Evolutionary conservation across 1,140 invertebrate species (phyloP).

Genomic region (Ericerus pela): DNA sequence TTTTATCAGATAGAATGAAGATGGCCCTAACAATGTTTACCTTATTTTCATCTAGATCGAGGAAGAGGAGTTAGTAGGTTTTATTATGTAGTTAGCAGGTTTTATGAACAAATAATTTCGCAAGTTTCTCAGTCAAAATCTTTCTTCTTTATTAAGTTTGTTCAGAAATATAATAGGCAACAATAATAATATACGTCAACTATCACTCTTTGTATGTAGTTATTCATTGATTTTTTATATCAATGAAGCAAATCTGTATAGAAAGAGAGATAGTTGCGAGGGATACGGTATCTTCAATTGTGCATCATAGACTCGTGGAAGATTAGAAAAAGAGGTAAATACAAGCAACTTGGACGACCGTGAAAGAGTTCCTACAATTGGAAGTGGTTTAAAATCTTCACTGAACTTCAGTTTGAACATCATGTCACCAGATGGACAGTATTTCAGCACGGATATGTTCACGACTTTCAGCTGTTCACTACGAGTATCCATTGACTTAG

Average conservation of each 20-base stretch:
- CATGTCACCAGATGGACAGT: conserved; percentile 19
- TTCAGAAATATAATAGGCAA: too few relatives aligned
- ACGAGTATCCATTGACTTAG: background rate
- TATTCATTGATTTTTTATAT: too few relatives aligned
- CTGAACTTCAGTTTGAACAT: conserved; percentile 19
- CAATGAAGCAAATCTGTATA: background rate
- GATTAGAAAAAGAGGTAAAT: background rate
- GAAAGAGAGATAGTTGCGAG: background rate
- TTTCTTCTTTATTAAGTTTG: too few relatives aligned
- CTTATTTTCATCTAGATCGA: background rate
- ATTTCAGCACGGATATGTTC: conserved; percentile 19
- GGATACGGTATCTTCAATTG: background rate
- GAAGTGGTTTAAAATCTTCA: conserved; percentile 15
- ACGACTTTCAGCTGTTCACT: conserved; percentile 15
- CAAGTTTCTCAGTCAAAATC: too few relatives aligned
- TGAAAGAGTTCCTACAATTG: background rate
- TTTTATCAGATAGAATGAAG: background rate
- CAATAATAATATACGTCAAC: too few relatives aligned
- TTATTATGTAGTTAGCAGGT: background rate
- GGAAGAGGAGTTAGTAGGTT: background rate
- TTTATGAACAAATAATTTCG: background rate
- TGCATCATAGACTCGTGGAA: background rate
- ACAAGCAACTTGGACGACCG: background rate
- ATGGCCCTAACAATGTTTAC: background rate
- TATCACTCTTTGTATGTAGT: too few relatives aligned